Percentiles rank a stretch among this genome's conserved stretches.
These are phyloP conservation scores for Acronicta leporina DNA, from an alignment of 2,888 invertebrate genomes.

Conservation along the genomic window DNA sequence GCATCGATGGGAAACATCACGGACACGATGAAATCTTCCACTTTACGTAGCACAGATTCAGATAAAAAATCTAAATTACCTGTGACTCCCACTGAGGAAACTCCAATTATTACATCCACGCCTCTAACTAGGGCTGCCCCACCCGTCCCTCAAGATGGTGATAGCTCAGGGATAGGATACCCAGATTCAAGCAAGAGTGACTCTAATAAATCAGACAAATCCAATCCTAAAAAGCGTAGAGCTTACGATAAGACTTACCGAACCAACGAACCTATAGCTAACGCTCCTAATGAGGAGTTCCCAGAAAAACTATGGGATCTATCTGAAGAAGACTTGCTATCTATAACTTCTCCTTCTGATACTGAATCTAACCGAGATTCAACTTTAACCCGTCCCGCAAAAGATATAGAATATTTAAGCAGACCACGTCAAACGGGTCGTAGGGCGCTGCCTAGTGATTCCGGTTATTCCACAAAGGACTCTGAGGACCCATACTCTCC, in stretches of 20 bases:
- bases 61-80: slow-evolving; percentile 76
- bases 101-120: slow-evolving; percentile 65
- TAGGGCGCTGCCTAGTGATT: slow-evolving; percentile 86
- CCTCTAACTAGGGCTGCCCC: slow-evolving; percentile 74
- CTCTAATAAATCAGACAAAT: slow-evolving; percentile 86
- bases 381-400: slow-evolving; percentile 88
- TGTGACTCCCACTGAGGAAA: slow-evolving; percentile 79
- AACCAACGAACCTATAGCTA: slow-evolving; percentile 94
- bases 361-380: slow-evolving; percentile 89
- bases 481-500: slow-evolving; percentile 82
- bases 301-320: slow-evolving; percentile 95
- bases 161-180: slow-evolving; percentile 87
- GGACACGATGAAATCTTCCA: slow-evolving; percentile 84
- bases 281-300: slow-evolving; percentile 93
- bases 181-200: slow-evolving; percentile 87
- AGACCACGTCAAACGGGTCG: slow-evolving; percentile 89
- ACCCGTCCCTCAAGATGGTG: slow-evolving; percentile 76
- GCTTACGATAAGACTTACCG: slow-evolving; percentile 95
- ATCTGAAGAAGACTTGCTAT: slow-evolving; percentile 90
- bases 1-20: slow-evolving; percentile 87
- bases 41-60: slow-evolving; percentile 76
- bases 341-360: slow-evolving; percentile 88
- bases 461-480: slow-evolving; percentile 83
- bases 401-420: slow-evolving; percentile 90
- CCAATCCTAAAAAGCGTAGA: slow-evolving; percentile 90